A percentile compares a stretch with the other conserved stretches of the same genome.
phyloP scores from a whole-genome alignment of 1,140 invertebrate species.

The Drosophila pseudoananassae region DNA sequence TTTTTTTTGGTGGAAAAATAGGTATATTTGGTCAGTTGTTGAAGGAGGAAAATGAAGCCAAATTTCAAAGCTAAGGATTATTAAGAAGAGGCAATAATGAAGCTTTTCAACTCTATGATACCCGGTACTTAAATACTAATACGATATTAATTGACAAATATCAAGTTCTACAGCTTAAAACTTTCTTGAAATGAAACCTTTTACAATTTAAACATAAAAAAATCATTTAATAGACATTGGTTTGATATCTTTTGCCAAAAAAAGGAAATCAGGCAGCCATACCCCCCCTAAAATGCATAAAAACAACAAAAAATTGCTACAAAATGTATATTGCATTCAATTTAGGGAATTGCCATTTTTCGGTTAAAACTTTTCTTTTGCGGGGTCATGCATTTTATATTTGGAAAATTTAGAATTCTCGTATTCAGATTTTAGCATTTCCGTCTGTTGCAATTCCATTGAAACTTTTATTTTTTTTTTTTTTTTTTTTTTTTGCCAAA shows the following conservation, averaged over 20 bases:
- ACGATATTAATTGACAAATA: too few relatives aligned
- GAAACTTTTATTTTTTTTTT: neutral
- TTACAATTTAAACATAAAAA: neutral
- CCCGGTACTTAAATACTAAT: neutral
- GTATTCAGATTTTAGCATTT: slow-evolving; percentile 1
- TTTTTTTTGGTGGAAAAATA: slow-evolving; percentile 1
- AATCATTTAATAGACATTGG: neutral
- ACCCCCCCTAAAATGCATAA: neutral
- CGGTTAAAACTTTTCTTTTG: slow-evolving; percentile 4
- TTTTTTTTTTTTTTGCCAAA: neutral
- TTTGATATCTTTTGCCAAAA: neutral
- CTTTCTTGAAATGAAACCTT: neutral
- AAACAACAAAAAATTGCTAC: neutral
- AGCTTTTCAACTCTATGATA: neutral
- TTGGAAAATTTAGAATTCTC: neutral
- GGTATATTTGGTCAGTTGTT: slow-evolving; percentile 21
- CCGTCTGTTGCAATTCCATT: slow-evolving; percentile 16
- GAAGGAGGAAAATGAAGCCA: neutral
- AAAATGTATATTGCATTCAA: neutral
- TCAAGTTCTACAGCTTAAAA: too few relatives aligned
- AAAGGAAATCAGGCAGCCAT: neutral
- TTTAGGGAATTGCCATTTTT: neutral
- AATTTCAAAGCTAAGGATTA: neutral
- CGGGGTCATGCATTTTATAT: slow-evolving; percentile 2
- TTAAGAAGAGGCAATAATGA: too few relatives aligned